A percentile compares a stretch with the other conserved stretches of the same genome.
phyloP scores from a whole-genome alignment of 2,888 invertebrate species.

The Smittia sp. region DNA sequence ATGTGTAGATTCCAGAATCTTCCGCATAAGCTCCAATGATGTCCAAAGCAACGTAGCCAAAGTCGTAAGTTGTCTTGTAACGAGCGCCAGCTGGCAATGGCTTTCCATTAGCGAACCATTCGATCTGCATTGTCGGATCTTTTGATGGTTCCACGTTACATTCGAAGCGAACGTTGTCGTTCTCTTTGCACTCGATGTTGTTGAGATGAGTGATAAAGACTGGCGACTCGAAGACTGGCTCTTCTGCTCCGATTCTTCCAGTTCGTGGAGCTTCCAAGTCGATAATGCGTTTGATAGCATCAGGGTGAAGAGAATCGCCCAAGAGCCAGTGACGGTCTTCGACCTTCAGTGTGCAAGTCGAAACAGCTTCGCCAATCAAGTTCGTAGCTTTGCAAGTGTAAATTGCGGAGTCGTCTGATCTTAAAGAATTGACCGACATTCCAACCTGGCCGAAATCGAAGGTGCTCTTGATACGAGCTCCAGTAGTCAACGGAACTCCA shows the following conservation, averaged over 20 bases:
- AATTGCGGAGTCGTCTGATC: slow-evolving; percentile 89
- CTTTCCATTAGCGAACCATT: slow-evolving; percentile 94
- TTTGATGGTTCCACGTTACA: slow-evolving; percentile 89
- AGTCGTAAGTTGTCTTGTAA: slow-evolving; percentile 91
- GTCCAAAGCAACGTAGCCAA: slow-evolving; percentile 92
- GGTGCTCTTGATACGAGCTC: slow-evolving; percentile 85
- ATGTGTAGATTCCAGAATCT: slow-evolving; percentile 89
- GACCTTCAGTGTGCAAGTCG: slow-evolving; percentile 85
- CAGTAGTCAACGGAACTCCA: slow-evolving; percentile 79
- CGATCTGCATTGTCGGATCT: slow-evolving; percentile 85
- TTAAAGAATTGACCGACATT: slow-evolving; percentile 79
- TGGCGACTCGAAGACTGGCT: slow-evolving; percentile 78
- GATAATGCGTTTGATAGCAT: slow-evolving; percentile 81
- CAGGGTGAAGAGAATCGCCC: slow-evolving; percentile 83
- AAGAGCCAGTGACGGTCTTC: slow-evolving; percentile 85
- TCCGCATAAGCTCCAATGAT: slow-evolving; percentile 83
- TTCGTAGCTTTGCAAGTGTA: slow-evolving; percentile 95
- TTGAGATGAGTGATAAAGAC: slow-evolving; percentile 88
- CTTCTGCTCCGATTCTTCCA: slow-evolving; percentile 61
- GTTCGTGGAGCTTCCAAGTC: slow-evolving; percentile 78
- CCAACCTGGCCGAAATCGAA: slow-evolving; percentile 97
- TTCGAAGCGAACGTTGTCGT: slow-evolving; percentile 85
- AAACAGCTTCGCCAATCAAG: slow-evolving; percentile 89
- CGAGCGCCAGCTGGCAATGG: slow-evolving; percentile 84
- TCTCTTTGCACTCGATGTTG: slow-evolving; percentile 84